Conservation (phyloP, 2,113 vertebrate genomes). For the Sander lucioperca region DNA sequence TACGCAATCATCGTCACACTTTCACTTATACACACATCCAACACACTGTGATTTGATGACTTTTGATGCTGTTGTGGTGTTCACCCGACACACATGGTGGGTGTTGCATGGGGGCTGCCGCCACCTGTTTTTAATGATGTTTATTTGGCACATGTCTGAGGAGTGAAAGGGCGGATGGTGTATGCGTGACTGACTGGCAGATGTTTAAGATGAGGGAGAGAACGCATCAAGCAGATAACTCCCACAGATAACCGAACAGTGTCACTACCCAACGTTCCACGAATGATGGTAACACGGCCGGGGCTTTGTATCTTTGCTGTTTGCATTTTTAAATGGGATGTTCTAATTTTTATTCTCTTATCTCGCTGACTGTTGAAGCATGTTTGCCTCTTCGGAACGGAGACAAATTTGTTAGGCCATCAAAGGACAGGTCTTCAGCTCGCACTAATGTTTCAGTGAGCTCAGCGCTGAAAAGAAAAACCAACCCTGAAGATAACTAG, state of each 20-base stretch:
- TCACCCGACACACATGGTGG: constrained; percentile 77
- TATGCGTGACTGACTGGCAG: constrained; percentile 69
- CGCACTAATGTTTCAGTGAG: constrained; percentile 22
- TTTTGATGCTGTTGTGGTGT: constrained; percentile 77
- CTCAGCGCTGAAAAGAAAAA: not conserved
- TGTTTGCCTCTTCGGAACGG: constrained; percentile 37
- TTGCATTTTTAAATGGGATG: too few relatives aligned
- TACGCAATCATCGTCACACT: not conserved
- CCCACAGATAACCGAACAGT: constrained; percentile 17
- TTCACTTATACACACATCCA: constrained; percentile 12
- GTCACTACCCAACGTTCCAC: constrained; percentile 36
- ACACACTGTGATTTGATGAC: constrained; percentile 67
- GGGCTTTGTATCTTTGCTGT: constrained; percentile 17
- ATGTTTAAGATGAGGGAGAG: constrained; percentile 65
- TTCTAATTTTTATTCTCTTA: too few relatives aligned
- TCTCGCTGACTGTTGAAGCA: constrained; percentile 23
- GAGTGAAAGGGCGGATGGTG: constrained; percentile 31
- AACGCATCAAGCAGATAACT: constrained; percentile 9
- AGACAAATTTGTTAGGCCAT: constrained; percentile 44
- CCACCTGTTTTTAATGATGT: constrained; percentile 87
- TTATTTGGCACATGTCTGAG: constrained; percentile 84
- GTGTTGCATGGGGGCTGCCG: constrained; percentile 64
- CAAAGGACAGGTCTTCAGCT: constrained; percentile 40
- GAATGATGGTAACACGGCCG: not conserved
- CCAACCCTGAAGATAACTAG: constrained; percentile 24